Conservation (phyloP, 2,113 vertebrate genomes). For the Corythaixoides concolor region DNA sequence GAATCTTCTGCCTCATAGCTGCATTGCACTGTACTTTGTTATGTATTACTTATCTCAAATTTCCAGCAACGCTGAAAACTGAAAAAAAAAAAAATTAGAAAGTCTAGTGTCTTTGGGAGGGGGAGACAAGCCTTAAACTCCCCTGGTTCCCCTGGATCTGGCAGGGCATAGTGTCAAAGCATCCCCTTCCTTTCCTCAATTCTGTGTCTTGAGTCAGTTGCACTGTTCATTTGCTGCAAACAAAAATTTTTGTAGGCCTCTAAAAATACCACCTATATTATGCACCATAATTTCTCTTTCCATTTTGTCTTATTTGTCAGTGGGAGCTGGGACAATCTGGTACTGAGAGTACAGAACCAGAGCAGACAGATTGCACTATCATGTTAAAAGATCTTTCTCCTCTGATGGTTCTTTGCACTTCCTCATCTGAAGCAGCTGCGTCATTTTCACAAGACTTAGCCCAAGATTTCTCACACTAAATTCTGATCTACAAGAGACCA, state of each 20-base stretch:
- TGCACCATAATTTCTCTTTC: background rate
- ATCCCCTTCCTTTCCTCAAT: background rate
- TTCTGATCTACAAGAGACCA: background rate
- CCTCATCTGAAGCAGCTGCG: background rate
- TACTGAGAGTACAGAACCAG: background rate
- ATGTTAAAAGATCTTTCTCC: background rate
- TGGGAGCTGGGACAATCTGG: background rate
- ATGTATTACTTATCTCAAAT: background rate
- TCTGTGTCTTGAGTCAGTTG: background rate
- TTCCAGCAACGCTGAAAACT: background rate
- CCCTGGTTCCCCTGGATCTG: background rate
- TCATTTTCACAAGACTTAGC: background rate
- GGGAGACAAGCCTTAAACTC: background rate
- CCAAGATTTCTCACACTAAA: background rate
- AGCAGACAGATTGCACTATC: background rate
- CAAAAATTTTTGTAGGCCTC: background rate
- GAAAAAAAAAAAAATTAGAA: fast-evolving
- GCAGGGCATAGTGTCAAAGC: fast-evolving
- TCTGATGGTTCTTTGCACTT: background rate
- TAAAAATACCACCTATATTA: background rate
- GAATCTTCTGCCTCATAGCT: background rate
- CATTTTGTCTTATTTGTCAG: background rate
- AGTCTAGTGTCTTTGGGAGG: background rate
- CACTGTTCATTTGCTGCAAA: background rate
- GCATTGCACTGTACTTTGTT: background rate